Evolutionary conservation across 2,888 invertebrate genomes (phyloP).

Genomic region (Galerucella pusilla): DNA sequence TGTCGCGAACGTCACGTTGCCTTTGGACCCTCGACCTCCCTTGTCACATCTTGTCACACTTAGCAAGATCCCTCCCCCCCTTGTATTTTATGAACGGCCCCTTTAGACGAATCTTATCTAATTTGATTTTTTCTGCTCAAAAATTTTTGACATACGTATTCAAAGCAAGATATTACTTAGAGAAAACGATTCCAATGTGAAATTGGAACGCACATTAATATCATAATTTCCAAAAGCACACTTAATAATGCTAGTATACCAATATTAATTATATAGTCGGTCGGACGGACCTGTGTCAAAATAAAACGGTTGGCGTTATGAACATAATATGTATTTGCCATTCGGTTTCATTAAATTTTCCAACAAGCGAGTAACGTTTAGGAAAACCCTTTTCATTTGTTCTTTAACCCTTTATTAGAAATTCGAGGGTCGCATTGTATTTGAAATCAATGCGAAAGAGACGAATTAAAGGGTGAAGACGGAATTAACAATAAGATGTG

Average conservation of each 20-base stretch:
- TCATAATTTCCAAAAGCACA: background rate
- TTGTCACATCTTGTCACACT: too few species aligned
- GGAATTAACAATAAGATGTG: background rate
- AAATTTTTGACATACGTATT: too few species aligned
- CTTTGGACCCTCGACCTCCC: too few species aligned
- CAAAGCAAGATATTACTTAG: background rate
- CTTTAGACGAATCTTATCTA: too few species aligned
- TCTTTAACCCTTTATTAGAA: constrained; percentile 21
- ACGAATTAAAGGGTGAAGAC: background rate
- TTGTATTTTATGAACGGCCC: too few species aligned
- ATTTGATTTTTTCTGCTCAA: too few species aligned
- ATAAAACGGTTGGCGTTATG: constrained; percentile 1
- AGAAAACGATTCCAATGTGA: background rate
- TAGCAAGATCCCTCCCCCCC: too few species aligned
- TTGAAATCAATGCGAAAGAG: background rate
- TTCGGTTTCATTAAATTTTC: constrained; percentile 16
- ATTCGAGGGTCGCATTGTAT: constrained; percentile 2
- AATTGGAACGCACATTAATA: background rate
- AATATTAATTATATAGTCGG: constrained; percentile 7
- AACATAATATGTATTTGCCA: constrained; percentile 13
- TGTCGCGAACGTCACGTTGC: too few species aligned
- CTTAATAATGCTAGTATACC: background rate
- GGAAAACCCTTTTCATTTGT: constrained; percentile 21
- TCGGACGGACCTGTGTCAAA: background rate
- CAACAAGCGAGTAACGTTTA: constrained; percentile 14